These are phyloP conservation scores for Magallana gigas DNA, from an alignment of 1,140 invertebrate species.

Conservation along the genomic window DNA sequence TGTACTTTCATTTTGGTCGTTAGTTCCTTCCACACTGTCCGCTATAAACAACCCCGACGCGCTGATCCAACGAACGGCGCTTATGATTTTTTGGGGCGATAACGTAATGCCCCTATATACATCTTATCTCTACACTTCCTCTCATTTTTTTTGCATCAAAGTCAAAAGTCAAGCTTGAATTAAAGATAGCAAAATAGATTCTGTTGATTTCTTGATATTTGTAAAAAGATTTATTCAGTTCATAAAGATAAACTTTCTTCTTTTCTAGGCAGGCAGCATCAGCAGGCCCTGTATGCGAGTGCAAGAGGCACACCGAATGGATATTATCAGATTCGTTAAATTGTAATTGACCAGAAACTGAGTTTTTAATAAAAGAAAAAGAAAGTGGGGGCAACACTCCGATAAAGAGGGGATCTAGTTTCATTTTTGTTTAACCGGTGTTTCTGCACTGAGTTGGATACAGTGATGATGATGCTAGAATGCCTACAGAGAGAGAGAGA, in stretches of 20 bases:
- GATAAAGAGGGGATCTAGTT: neutral
- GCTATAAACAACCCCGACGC: slow-evolving; percentile 14
- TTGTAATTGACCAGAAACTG: slow-evolving; percentile 27
- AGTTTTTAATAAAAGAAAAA: slow-evolving; percentile 29
- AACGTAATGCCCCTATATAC: slow-evolving; percentile 36
- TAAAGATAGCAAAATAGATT: slow-evolving; percentile 27
- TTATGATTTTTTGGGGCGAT: slow-evolving; percentile 27
- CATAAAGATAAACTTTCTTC: slow-evolving; percentile 25
- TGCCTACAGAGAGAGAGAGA: too few relatives aligned
- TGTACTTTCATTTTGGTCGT: slow-evolving; percentile 39
- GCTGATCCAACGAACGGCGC: slow-evolving; percentile 10
- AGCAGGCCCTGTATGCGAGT: neutral
- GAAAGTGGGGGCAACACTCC: neutral
- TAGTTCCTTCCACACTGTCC: neutral
- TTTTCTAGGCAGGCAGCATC: neutral
- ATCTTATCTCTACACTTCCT: slow-evolving; percentile 19
- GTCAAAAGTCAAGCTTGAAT: slow-evolving; percentile 39
- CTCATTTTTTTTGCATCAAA: slow-evolving; percentile 40
- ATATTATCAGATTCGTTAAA: slow-evolving; percentile 29
- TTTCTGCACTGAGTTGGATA: too few relatives aligned
- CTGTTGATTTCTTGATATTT: slow-evolving; percentile 36
- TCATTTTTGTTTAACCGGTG: neutral
- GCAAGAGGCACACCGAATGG: neutral
- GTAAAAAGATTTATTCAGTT: slow-evolving; percentile 34
- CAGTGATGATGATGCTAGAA: too few relatives aligned